Evolutionary conservation across 1,140 invertebrate species (phyloP).

Genomic region (Lutraria rhynchaena): DNA sequence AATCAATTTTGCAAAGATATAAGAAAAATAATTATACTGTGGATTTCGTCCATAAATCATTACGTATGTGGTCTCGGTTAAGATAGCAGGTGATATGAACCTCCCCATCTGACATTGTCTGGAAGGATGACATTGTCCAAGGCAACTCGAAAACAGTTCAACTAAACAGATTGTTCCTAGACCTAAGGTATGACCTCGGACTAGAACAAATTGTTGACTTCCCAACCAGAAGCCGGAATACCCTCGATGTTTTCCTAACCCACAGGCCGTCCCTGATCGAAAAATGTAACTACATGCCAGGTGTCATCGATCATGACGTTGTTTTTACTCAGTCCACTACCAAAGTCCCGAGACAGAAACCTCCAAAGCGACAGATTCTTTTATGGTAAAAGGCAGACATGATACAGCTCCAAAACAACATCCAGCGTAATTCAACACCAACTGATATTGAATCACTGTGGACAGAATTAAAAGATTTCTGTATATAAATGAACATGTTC

Average conservation of each 20-base stretch:
- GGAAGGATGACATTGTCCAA: not conserved
- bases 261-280: constrained; percentile 2
- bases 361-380: not conserved
- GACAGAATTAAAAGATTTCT: not conserved
- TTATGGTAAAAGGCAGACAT: not conserved
- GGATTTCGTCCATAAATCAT: not conserved
- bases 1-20: not conserved
- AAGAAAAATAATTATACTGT: not conserved
- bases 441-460: constrained; percentile 15
- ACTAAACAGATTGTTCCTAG: not conserved
- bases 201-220: not conserved
- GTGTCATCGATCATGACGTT: not conserved
- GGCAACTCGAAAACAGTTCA: not conserved
- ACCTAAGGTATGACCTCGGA: not conserved
- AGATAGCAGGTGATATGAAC: not conserved
- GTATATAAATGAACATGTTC: not conserved
- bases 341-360: not conserved
- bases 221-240: not conserved
- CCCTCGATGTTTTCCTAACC: not conserved
- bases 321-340: not conserved
- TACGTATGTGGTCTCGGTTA: too few species aligned
- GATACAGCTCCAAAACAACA: not conserved
- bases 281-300: not conserved
- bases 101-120: constrained; percentile 12
- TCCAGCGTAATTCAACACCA: not conserved